Base-by-base conservation (phyloP, 2,888 invertebrate genomes). In the Drosophila mettleri region DNA sequence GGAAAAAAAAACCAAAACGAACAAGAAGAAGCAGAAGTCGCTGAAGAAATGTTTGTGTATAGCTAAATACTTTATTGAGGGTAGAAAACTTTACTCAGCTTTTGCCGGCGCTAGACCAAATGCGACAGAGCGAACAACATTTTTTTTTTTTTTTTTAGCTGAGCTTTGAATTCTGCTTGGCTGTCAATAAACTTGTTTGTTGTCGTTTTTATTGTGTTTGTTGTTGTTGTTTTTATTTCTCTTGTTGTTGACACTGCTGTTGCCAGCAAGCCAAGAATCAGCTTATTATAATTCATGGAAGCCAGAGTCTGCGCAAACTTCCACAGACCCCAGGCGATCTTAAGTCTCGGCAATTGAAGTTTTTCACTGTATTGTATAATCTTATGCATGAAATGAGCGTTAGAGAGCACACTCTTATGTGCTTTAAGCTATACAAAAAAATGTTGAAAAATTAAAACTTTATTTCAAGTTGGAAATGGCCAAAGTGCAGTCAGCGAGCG, bases 61-160 rank as follows among this genome's bases (percentile, higher is more conserved):
- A 54, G 63, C 69, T 74, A 78, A 78, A 78, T 63, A 55, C 41
- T 67, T 77, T 45, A 63, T 64, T 43, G 43, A 34, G 65, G 29
- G 31, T 34, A 33, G 39, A 60, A 73, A 72, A 65, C 29, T 66
- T 66, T 54, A 34, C 41, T 58, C 58, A 39, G 22, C 24, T 65
- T 55, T 39, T 27, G 58, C n/a, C 22, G 29, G 20, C 24, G 39
- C 16, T 31, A 62, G 69, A 73, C 57, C 20, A 53, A 62, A 78
- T 46, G 48, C 48, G 65, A 46, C 64, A 52, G 36, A 55, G 69
- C 59, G 49, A 36, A 31, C 65, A 49, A 33, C 41, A 27, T 10
- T 38, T 24, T n/a, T 24, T 7, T 41, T n/a, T 34, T 34, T n/a
- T 7, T 36, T 48, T 65, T 58, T 57, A 45, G 62, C 55, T 61